Base-by-base conservation (phyloP, 2,888 invertebrate genomes). In the Cataglyphis rosenhaueri region DNA sequence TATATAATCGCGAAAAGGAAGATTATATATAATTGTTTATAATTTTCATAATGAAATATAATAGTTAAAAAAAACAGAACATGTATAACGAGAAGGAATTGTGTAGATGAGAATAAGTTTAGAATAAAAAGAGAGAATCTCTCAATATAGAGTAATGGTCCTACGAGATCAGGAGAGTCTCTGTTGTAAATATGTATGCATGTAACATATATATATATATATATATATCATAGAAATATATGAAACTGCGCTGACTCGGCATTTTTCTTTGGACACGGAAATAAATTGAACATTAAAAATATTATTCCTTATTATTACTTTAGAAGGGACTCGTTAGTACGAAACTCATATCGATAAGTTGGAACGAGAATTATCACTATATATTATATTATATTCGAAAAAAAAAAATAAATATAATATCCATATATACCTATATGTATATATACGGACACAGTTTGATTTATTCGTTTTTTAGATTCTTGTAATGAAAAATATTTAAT, bases 31-130 rank as follows among this genome's bases (percentile, higher is more conserved):
- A 44, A 15, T 44, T 44, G 15, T 44, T 44, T 3, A 44, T 0
- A 44, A 44, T 44, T 12, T 44, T 3, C 41, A 15, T 44, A 12
- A 44, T 3, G 12, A 44, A 44, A 15, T 44, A 44, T 44, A 12
- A 44, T 3, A 2, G 12, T 12, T 44, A 3, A 3, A 3, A 44
- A 41, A 44, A 44, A 3, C 15, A 44, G 41, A 44, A 44, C 4
- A 3, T 44, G 41, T 3, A 15, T 44, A 44, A 44, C 12, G 12
- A 44, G 15, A 44, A 44, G 12, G 12, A 10, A 32, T 5, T 44
- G 18, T 44, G 44, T 44, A 18, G 12, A 15, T 12, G 18, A 44
- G n/a, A 65, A 41, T 55, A 76, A 75, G n/a, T 75, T 76, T 65
- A 65, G 55, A n/a, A 55, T 12, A 18, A 44, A 44, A 5, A 65